Conservation (phyloP, 2,888 invertebrate genomes). For the Laothoe populi region DNA sequence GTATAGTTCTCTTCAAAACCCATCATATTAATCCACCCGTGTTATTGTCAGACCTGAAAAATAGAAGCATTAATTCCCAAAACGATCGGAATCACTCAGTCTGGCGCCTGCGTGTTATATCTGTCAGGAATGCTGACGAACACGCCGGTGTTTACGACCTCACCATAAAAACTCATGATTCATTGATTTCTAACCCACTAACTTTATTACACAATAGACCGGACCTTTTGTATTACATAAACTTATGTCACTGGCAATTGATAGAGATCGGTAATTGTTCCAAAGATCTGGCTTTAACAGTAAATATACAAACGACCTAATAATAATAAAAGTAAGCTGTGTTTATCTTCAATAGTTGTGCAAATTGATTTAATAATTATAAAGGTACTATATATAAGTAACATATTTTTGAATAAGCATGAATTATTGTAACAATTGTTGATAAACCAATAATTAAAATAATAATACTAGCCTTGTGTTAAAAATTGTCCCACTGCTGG, state of each 20-base stretch:
- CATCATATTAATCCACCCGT: not conserved
- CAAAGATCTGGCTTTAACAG: not conserved
- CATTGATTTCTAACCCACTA: constrained; percentile 37
- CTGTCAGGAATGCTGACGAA: constrained; percentile 16
- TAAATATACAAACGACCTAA: not conserved
- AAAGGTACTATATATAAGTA: too few species aligned
- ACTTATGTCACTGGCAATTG: not conserved
- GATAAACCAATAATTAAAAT: too few species aligned
- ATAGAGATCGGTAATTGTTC: not conserved
- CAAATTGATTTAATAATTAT: too few species aligned
- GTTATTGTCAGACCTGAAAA: constrained; percentile 17
- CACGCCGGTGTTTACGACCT: constrained; percentile 33
- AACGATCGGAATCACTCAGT: constrained; percentile 11
- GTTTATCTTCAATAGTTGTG: too few species aligned
- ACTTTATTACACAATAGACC: constrained; percentile 33
- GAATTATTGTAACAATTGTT: too few species aligned
- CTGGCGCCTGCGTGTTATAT: constrained; percentile 9
- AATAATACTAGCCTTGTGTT: too few species aligned
- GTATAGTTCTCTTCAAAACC: not conserved
- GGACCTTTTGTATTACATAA: constrained; percentile 30
- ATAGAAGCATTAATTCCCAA: constrained; percentile 15
- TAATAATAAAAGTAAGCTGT: too few species aligned
- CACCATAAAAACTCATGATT: constrained; percentile 40
- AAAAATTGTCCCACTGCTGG: too few species aligned
- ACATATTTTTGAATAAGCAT: too few species aligned